Base-by-base conservation (phyloP, 2,113 vertebrate genomes). In the Chloropsis hardwickii region DNA sequence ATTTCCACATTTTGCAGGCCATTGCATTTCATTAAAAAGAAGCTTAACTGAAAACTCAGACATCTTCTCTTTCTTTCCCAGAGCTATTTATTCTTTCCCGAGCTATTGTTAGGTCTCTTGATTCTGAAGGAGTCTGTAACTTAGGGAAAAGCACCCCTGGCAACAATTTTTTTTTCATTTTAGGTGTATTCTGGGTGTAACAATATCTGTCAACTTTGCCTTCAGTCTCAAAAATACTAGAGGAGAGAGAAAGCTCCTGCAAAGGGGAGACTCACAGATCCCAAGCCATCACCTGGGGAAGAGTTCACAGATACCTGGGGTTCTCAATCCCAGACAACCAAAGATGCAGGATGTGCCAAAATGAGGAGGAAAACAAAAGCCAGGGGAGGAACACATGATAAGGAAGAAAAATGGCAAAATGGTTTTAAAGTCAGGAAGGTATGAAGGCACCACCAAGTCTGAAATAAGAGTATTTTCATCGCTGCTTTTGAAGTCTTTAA, bases 371-470 rank as follows among this genome's bases (percentile, higher is more conserved):
- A 60, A 40, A 57, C 14, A 53, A 42, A 89, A 78, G 15, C 9
- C 45, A 45, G 12, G 0, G 9, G 60, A 84, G 16, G 31, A 91
- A 47, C 3, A 40, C 1, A 9, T 0, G 0, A 2, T 24, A 37
- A 64, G 19, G 70, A 70, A 61, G 19, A 12, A 66, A 93, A 83
- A 70, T 9, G 10, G 24, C 17, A 81, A 48, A 3, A 1, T 4
- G 7, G 17, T 24, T 86, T 78, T 62, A 51, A 73, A 27, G n/a
- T 51, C 13, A 2, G 29, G 72, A 83, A 67, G 48, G 16, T 22
- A 11, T 4, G n/a, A 58, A 19, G 37, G 10, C n/a, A 70, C 7
- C 24, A 35, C 8, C 5, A 35, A 17, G 9, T 29, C 9, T 62
- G 28, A 87, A 76, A 86, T 31, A 54, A 50, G 33, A 66, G 14